Conservation (phyloP, 2,888 invertebrate species). For the Phengaris arion region DNA sequence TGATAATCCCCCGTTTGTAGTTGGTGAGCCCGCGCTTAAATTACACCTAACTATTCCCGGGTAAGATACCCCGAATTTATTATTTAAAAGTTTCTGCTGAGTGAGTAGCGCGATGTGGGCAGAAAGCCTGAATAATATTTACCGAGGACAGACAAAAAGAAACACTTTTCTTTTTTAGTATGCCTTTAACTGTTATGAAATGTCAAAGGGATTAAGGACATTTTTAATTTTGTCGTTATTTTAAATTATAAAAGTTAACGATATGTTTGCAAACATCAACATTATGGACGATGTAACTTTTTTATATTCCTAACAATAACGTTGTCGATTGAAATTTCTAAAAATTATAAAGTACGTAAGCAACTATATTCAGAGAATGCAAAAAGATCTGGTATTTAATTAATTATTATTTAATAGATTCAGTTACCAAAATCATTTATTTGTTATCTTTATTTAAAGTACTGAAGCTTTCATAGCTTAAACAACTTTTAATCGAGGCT, state of each 20-base stretch:
- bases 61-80: conserved; percentile 3
- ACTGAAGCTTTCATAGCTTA: not conserved
- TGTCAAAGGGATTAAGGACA: not conserved
- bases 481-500: not conserved
- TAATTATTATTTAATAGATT: too few species aligned
- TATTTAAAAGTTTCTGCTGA: conserved; percentile 25
- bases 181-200: not conserved
- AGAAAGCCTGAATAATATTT: conserved; percentile 9
- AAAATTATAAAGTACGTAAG: too few species aligned
- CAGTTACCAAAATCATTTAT: too few species aligned
- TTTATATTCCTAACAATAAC: too few species aligned
- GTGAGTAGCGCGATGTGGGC: conserved; percentile 2
- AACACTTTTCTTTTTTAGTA: not conserved
- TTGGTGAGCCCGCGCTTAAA: conserved; percentile 32
- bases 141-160: not conserved
- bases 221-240: not conserved
- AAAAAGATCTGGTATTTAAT: too few species aligned
- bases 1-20: conserved; percentile 35
- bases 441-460: not conserved
- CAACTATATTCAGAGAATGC: too few species aligned
- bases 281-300: too few species aligned
- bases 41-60: not conserved
- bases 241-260: not conserved
- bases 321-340: too few species aligned
- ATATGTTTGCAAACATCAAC: too few species aligned